These are phyloP conservation scores for Dynastes grantii DNA, from an alignment of 2,888 invertebrate species.

Conservation along the genomic window DNA sequence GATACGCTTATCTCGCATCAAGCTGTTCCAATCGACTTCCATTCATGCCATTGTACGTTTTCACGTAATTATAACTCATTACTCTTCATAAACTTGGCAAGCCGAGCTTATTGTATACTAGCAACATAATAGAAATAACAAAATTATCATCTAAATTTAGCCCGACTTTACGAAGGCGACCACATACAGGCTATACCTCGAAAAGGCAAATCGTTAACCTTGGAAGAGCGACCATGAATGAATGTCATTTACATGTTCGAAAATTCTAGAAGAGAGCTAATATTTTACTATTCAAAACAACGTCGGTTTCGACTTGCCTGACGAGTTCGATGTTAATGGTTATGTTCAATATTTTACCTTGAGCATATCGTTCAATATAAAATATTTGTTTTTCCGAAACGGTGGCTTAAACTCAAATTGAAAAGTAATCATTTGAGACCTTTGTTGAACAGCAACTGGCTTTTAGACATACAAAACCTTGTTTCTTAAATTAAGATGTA, in stretches of 20 bases:
- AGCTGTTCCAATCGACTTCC: slow-evolving; percentile 37
- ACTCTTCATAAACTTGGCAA: slow-evolving; percentile 21
- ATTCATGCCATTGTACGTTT: slow-evolving; percentile 21
- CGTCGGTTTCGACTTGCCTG: neutral
- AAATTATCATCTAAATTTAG: slow-evolving; percentile 33
- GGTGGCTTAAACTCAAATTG: too few relatives aligned
- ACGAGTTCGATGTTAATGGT: slow-evolving; percentile 18
- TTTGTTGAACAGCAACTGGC: too few relatives aligned
- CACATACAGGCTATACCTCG: neutral
- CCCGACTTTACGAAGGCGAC: neutral
- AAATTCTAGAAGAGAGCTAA: neutral
- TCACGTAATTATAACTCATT: slow-evolving; percentile 36
- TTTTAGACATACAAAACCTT: too few relatives aligned
- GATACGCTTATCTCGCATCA: slow-evolving; percentile 19
- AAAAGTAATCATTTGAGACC: too few relatives aligned
- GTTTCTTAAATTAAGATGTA: neutral
- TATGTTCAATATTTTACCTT: slow-evolving; percentile 2
- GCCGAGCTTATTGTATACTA: slow-evolving; percentile 10
- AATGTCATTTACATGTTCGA: neutral
- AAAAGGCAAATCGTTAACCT: neutral
- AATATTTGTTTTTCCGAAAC: neutral
- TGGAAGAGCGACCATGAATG: slow-evolving; percentile 1
- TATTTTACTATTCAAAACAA: slow-evolving; percentile 12
- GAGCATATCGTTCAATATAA: neutral
- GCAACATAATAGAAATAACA: slow-evolving; percentile 14